Evolutionary conservation across 2,888 invertebrate species (phyloP).

Genomic region (Netelia inedita): DNA sequence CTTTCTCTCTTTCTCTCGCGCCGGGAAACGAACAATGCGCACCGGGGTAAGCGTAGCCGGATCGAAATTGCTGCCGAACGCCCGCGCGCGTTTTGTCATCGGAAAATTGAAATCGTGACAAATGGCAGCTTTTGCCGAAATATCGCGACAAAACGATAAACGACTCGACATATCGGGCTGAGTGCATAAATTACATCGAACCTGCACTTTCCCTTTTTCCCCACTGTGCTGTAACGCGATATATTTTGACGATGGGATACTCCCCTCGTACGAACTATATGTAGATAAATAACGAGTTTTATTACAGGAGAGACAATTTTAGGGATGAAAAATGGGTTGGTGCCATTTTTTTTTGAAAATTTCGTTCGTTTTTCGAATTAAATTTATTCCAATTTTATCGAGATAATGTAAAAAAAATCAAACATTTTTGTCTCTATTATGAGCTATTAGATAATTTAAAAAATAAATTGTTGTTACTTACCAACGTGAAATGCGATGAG

Average conservation of each 20-base stretch:
- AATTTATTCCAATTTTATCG: background rate
- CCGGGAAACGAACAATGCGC: constrained; percentile 32
- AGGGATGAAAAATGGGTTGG: background rate
- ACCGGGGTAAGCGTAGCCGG: constrained; percentile 18
- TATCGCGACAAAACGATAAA: constrained; percentile 65
- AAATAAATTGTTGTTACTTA: constrained; percentile 74
- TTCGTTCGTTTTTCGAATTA: background rate
- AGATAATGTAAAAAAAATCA: too few relatives aligned
- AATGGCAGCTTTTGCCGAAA: constrained; percentile 61
- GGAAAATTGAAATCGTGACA: constrained; percentile 67
- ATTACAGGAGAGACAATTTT: background rate
- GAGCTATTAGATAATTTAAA: too few relatives aligned
- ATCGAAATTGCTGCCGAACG: constrained; percentile 39
- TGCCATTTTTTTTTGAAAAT: background rate
- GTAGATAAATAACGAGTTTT: background rate
- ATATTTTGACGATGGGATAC: constrained; percentile 1
- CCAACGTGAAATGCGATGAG: constrained; percentile 88
- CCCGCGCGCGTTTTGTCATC: constrained; percentile 45
- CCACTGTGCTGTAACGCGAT: constrained; percentile 14
- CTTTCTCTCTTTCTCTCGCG: too few relatives aligned
- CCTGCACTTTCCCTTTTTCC: background rate
- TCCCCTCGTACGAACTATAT: background rate
- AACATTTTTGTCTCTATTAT: too few relatives aligned
- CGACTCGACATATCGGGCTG: constrained; percentile 41
- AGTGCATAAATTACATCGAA: constrained; percentile 55